These are phyloP conservation scores for Ommatoiulus sabulosus DNA, from an alignment of 2,888 invertebrate genomes.

Conservation along the genomic window DNA sequence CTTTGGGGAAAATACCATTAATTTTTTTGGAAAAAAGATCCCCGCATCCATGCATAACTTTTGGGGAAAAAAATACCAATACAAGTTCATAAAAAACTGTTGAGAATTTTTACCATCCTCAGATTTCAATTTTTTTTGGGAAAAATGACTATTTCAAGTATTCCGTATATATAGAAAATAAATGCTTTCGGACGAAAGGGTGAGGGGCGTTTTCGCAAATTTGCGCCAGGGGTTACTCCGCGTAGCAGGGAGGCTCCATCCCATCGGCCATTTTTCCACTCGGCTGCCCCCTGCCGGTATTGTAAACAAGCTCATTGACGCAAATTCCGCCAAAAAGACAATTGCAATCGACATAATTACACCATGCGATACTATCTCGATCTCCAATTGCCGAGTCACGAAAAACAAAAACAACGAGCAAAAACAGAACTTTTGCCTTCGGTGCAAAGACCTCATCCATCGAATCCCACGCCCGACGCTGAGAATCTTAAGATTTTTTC, in stretches of 20 bases:
- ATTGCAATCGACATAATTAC: conserved; percentile 19
- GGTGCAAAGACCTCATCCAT: conserved; percentile 3
- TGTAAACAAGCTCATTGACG: not conserved
- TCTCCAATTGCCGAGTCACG: conserved; percentile 10
- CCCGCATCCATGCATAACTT: too few species aligned
- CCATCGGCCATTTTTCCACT: not conserved
- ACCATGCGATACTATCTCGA: not conserved
- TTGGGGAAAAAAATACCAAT: too few species aligned
- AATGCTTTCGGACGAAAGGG: too few species aligned
- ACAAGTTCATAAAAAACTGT: too few species aligned
- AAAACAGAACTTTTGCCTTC: not conserved
- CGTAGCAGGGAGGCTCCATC: too few species aligned
- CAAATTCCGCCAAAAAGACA: not conserved
- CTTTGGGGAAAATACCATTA: too few species aligned
- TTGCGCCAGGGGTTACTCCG: too few species aligned
- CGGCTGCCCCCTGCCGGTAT: not conserved
- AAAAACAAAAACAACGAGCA: not conserved
- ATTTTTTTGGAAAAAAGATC: too few species aligned
- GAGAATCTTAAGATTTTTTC: not conserved
- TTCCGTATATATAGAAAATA: too few species aligned
- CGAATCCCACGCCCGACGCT: conserved; percentile 9
- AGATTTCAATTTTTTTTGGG: too few species aligned
- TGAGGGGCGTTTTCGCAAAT: not conserved
- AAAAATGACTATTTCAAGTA: too few species aligned
- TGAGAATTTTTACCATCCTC: too few species aligned